Conservation (phyloP, 2,888 invertebrate species). For the Chrysina gloriosa region DNA sequence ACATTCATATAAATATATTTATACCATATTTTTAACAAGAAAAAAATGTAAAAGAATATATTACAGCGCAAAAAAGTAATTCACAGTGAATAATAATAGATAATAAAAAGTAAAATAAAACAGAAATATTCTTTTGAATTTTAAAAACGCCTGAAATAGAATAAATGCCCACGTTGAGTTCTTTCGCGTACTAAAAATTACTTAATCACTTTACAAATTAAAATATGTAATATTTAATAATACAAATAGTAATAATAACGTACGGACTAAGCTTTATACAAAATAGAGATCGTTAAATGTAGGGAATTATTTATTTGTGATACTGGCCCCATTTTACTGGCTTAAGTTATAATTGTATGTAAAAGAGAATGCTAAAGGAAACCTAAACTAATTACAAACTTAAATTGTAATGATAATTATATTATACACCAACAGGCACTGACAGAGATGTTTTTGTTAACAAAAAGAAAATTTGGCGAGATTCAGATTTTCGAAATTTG, state of each 20-base stretch:
- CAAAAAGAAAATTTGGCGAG: too few species aligned
- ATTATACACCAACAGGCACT: too few species aligned
- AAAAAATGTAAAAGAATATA: slow-evolving; percentile 21
- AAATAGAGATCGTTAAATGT: slow-evolving; percentile 37
- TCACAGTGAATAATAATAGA: too few species aligned
- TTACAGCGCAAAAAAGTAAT: neutral
- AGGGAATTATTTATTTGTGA: slow-evolving; percentile 29
- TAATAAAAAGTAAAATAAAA: slow-evolving; percentile 17
- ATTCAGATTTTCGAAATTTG: too few species aligned
- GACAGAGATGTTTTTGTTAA: too few species aligned
- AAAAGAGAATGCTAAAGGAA: slow-evolving; percentile 7
- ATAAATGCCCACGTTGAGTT: neutral
- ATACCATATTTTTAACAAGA: slow-evolving; percentile 36
- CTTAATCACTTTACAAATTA: neutral
- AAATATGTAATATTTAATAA: slow-evolving; percentile 3
- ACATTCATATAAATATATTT: slow-evolving; percentile 40
- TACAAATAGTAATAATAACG: slow-evolving; percentile 20
- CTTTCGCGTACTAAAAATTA: neutral
- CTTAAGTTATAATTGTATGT: slow-evolving; percentile 28
- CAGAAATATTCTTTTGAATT: neutral
- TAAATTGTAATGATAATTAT: neutral
- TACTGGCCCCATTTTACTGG: slow-evolving; percentile 42
- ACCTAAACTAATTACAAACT: neutral
- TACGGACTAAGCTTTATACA: slow-evolving; percentile 22
- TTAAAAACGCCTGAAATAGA: too few species aligned